Conservation (phyloP, 2,797 vertebrate genomes). For the Arctocebus calabarensis region DNA sequence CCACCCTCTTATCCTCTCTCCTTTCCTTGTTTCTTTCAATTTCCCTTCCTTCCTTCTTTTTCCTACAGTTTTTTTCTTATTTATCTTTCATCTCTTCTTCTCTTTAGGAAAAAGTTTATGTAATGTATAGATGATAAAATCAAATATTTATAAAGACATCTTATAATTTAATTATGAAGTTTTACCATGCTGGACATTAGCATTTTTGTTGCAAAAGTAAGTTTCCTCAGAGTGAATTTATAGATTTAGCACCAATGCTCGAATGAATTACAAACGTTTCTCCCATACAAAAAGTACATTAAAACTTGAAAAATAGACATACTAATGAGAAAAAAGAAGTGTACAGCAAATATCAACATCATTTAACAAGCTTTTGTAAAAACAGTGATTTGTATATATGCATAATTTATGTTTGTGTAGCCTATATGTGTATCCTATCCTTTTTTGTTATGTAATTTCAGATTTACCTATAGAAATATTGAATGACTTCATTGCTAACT, state of each 20-base stretch:
- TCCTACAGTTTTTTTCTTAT: neutral
- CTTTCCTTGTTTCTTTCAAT: neutral
- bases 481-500: neutral
- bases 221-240: neutral
- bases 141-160: neutral
- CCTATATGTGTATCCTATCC: neutral
- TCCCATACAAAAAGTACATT: neutral
- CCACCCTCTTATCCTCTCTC: neutral
- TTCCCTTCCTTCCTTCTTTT: neutral
- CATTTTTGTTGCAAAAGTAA: neutral
- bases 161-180: neutral
- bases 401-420: neutral
- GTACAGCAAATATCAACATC: neutral
- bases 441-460: neutral
- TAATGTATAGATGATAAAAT: neutral
- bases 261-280: neutral
- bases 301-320: neutral
- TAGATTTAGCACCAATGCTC: neutral
- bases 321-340: neutral
- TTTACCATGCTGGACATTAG: neutral
- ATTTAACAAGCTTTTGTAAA: neutral
- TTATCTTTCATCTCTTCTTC: neutral
- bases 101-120: neutral
- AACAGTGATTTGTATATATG: neutral
- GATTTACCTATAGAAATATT: neutral